Evolutionary conservation across 2,888 invertebrate species (phyloP).

Genomic region (Zelleria hepariella): DNA sequence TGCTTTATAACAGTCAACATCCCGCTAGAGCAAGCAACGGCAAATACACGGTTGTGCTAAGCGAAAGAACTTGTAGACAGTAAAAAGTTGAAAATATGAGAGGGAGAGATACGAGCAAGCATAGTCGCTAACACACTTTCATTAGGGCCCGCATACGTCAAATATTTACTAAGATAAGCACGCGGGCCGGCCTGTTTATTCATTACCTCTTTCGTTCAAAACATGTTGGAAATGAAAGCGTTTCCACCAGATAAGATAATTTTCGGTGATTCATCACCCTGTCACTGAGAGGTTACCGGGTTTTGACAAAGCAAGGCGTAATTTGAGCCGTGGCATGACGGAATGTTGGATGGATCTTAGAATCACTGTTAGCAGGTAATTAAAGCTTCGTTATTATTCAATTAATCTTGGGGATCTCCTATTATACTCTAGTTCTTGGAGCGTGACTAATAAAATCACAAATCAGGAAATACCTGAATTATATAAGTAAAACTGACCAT

Average conservation of each 20-base stretch:
- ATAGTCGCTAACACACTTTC: constrained; percentile 31
- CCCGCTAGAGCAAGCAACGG: constrained; percentile 4
- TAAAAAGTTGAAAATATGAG: constrained; percentile 26
- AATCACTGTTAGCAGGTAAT: neutral
- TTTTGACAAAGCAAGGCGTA: constrained; percentile 17
- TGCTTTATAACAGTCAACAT: constrained; percentile 22
- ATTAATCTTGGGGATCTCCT: neutral
- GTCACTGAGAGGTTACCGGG: neutral
- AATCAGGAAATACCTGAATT: too few species aligned
- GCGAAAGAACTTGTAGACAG: constrained; percentile 21
- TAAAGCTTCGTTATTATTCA: neutral
- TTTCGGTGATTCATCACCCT: constrained; percentile 23
- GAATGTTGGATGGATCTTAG: neutral
- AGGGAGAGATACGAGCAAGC: constrained; percentile 23
- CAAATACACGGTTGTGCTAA: constrained; percentile 1
- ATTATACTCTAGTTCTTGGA: neutral
- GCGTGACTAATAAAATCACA: neutral
- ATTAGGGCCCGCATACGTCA: constrained; percentile 47
- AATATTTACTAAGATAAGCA: constrained; percentile 52
- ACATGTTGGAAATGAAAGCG: constrained; percentile 14
- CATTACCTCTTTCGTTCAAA: constrained; percentile 27
- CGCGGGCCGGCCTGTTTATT: constrained; percentile 21
- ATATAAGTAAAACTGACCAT: too few species aligned
- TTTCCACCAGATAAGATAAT: constrained; percentile 24
- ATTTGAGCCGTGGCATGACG: constrained; percentile 12